Evolutionary conservation across 2,113 vertebrate genomes (phyloP), one percentile per base, ranked within the genome.

Genomic region (Hyaena hyaena): DNA sequence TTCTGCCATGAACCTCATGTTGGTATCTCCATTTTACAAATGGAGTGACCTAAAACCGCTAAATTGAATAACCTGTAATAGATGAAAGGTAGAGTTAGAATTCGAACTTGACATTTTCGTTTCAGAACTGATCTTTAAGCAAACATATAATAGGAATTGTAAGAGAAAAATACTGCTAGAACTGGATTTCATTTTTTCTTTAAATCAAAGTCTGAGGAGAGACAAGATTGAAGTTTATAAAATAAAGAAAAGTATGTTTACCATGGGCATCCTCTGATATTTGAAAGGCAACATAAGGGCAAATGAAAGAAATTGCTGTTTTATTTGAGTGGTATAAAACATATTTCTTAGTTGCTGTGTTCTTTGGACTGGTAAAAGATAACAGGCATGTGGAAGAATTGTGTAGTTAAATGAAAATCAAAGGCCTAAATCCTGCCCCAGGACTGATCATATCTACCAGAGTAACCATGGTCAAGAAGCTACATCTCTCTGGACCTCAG

Each of bases 161-260:
- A 95, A 96, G 86, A 93, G 61, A 93, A 96, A 91, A 89, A 91
- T 93, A 90, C 26, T 53, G 43, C 21, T 80, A 83, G 55, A 89
- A 48, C 26, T 89, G 89, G 12, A 74, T 85, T 95, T 88, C 33
- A 71, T 83, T 84, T 97, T 71, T 58, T 58, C 55, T 63, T 31
- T 3, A 71, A 90, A 69, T 80, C 31, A 53, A 65, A 55, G 26
- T 90, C 68, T 71, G 35, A 95, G 26, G 84, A 97, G 50, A 88
- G 53, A 97, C 55, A 96, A 96, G 43, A 92, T 33, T 80, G 26
- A 96, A 79, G 68, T 84, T 92, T 92, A 83, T 88, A 86, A 97
- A 96, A 50, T 48, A 76, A 95, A 74, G 58, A 66, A 55, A 96
- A 73, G 8, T 92, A 14, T 80, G 55, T 68, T 71, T 88, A 88